These are phyloP conservation scores for Pangasius mekongensis DNA, from an alignment of 2,797 vertebrate genomes.

Conservation along the genomic window DNA sequence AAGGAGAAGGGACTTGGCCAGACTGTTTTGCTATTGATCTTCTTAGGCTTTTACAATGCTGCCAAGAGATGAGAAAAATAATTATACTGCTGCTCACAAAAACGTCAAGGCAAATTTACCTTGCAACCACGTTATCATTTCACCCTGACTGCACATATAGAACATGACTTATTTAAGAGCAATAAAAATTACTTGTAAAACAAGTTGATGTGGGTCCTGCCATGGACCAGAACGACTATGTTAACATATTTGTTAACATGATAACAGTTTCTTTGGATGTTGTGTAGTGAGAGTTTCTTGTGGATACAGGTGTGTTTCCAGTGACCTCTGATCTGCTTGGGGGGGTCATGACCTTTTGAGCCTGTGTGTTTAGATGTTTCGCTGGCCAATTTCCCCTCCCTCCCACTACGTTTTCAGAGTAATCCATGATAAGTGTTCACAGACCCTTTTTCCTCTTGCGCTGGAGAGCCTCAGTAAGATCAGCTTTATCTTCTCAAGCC, in stretches of 20 bases:
- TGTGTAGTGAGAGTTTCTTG: constrained; percentile 38
- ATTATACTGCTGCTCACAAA: constrained; percentile 13
- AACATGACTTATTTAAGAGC: constrained; percentile 44
- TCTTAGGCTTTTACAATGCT: constrained; percentile 7
- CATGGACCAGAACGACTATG: background rate
- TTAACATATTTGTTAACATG: constrained; percentile 29
- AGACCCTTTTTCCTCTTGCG: constrained; percentile 54
- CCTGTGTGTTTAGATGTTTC: constrained; percentile 42
- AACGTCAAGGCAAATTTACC: constrained; percentile 17
- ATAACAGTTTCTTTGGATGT: constrained; percentile 33
- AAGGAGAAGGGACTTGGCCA: constrained; percentile 36
- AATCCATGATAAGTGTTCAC: constrained; percentile 74
- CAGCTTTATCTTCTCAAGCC: constrained; percentile 69
- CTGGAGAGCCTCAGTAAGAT: constrained; percentile 58
- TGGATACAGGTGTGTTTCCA: constrained; percentile 60
- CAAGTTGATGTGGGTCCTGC: constrained; percentile 22
- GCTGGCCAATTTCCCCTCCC: constrained; percentile 50
- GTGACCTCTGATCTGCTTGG: constrained; percentile 48
- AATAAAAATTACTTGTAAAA: constrained; percentile 42
- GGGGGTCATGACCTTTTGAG: constrained; percentile 40
- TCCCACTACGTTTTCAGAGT: constrained; percentile 57
- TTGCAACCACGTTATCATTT: background rate
- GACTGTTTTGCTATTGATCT: constrained; percentile 43
- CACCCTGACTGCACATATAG: constrained; percentile 27
- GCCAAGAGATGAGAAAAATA: constrained; percentile 31